These are phyloP conservation scores for Glaucidium brasilianum DNA, from an alignment of 2,113 vertebrate genomes.

Conservation along the genomic window DNA sequence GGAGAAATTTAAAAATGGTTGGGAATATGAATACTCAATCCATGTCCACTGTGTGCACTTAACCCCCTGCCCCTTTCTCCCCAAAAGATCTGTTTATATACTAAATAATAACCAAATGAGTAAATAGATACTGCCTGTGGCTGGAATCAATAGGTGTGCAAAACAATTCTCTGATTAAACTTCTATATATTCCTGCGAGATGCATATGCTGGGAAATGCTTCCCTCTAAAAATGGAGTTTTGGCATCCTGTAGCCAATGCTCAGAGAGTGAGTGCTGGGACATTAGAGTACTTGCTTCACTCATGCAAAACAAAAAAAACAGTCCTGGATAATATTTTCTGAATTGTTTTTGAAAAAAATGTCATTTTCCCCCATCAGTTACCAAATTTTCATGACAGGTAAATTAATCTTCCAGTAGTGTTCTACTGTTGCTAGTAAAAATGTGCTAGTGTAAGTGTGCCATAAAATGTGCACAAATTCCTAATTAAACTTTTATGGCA, in stretches of 20 bases:
- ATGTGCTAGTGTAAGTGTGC: too few species aligned
- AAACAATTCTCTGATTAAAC: background rate
- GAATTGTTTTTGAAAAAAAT: background rate
- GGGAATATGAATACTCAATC: background rate
- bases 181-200: background rate
- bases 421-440: background rate
- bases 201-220: background rate
- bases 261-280: background rate
- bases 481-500: background rate
- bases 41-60: background rate
- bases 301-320: background rate
- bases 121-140: background rate
- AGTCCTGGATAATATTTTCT: background rate
- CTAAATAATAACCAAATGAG: background rate
- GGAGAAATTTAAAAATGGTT: background rate
- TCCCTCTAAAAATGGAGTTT: background rate
- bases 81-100: background rate
- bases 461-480: background rate
- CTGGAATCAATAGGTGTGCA: background rate
- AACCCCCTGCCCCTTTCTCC: background rate
- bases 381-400: background rate
- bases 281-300: background rate
- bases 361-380: background rate
- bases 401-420: background rate
- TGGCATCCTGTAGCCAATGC: background rate